Percentiles rank a stretch among this genome's conserved stretches.
These are phyloP conservation scores for Benthosema pterotum DNA, from an alignment of 2,797 vertebrate species.

Conservation along the genomic window DNA sequence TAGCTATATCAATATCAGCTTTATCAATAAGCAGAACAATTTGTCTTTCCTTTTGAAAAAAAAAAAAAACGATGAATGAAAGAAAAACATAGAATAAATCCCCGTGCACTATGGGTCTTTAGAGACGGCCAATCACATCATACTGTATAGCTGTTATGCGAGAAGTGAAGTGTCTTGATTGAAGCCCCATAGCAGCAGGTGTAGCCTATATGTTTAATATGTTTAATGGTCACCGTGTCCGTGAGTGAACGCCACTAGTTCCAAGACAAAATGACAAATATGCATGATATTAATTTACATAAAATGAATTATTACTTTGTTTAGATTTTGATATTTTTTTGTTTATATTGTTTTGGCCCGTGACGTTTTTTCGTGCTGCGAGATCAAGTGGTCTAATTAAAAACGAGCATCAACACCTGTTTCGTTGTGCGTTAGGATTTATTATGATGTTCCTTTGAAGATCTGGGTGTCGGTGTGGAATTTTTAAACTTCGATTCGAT, in stretches of 20 bases:
- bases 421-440: background rate
- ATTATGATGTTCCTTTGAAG: background rate
- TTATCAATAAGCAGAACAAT: slow-evolving; percentile 20
- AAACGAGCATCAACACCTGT: slow-evolving; percentile 36
- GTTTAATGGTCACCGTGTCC: no score
- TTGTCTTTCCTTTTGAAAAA: slow-evolving; percentile 9
- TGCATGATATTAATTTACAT: background rate
- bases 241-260: slow-evolving; percentile 7
- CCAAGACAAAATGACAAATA: slow-evolving; percentile 1
- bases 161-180: no score
- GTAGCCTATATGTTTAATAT: no score
- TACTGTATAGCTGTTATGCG: no score
- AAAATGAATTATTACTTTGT: slow-evolving; percentile 4
- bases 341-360: background rate
- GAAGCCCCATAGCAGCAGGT: no score
- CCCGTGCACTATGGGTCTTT: background rate
- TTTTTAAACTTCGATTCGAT: background rate
- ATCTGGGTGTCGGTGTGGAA: background rate
- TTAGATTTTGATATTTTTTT: background rate
- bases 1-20: no score
- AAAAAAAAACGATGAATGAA: no score
- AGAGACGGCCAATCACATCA: slow-evolving; percentile 5
- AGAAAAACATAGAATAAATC: background rate
- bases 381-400: background rate
- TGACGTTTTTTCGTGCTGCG: background rate